Percentiles rank a stretch among this genome's conserved stretches.
phyloP scores from a whole-genome alignment of 2,888 invertebrate genomes.

The Allacma fusca region DNA sequence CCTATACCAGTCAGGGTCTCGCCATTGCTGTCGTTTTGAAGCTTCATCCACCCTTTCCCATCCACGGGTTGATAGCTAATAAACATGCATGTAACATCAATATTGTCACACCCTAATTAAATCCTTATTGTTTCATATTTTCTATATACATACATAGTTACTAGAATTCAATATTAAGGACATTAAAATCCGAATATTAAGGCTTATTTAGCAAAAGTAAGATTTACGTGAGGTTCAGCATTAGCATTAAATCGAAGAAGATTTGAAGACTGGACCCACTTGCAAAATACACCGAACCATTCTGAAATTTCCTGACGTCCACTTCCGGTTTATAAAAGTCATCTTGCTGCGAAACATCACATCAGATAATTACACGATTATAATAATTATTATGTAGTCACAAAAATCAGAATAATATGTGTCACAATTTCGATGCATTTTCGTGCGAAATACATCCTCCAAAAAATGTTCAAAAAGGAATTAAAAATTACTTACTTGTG shows the following conservation, averaged over 20 bases:
- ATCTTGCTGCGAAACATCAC: neutral
- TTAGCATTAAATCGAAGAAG: conserved; percentile 9
- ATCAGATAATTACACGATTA: neutral
- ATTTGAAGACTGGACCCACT: conserved; percentile 9
- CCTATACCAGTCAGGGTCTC: conserved; percentile 28
- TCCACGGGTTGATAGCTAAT: neutral
- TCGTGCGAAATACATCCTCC: no score
- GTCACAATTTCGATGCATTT: no score
- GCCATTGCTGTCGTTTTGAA: neutral
- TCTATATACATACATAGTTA: no score
- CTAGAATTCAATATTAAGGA: neutral
- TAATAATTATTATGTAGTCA: no score
- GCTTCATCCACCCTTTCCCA: conserved; percentile 13
- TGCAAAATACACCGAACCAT: neutral
- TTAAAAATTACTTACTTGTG: conserved; percentile 7
- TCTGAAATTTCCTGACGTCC: neutral
- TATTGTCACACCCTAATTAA: no score
- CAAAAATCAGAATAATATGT: no score
- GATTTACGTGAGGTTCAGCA: conserved; percentile 32
- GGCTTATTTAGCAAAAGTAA: neutral
- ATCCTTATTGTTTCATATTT: no score
- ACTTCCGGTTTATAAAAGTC: conserved; percentile 28
- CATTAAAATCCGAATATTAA: neutral
- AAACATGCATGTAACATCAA: no score
- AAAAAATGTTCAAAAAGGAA: no score